These are phyloP conservation scores for Pipistrellus pipistrellus DNA, from an alignment of 2,797 vertebrate genomes.

Conservation along the genomic window DNA sequence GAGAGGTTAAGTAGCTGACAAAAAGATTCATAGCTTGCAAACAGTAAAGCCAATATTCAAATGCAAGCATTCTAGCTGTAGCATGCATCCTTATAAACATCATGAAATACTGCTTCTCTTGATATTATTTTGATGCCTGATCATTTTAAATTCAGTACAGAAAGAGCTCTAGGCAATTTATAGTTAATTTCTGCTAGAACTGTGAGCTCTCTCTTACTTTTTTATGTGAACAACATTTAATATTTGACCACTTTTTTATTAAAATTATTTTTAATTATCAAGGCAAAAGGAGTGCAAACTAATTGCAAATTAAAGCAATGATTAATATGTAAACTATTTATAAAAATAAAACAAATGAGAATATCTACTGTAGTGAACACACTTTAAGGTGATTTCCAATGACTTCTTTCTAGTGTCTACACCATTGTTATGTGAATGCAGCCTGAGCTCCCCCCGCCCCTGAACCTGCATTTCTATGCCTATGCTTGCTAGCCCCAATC, in stretches of 20 bases:
- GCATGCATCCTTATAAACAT: background rate
- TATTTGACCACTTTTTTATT: conserved; percentile 3
- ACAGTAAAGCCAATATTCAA: background rate
- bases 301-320: background rate
- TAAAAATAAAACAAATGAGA: background rate
- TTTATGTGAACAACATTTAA: background rate
- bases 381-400: background rate
- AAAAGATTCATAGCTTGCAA: background rate
- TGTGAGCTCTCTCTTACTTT: background rate
- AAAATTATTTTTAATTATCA: conserved; percentile 33
- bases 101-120: background rate
- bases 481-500: no score
- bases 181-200: background rate
- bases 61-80: background rate
- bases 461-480: no score
- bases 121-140: conserved; percentile 13
- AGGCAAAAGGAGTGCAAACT: background rate
- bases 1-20: background rate
- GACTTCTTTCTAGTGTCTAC: background rate
- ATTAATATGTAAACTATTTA: background rate
- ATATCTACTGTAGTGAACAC: background rate
- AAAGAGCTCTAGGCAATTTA: background rate
- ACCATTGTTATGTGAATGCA: background rate
- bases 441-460: no score
- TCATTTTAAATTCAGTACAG: conserved; percentile 25